These are phyloP conservation scores for Erebia ligea DNA, from an alignment of 2,888 invertebrate genomes.

Conservation along the genomic window DNA sequence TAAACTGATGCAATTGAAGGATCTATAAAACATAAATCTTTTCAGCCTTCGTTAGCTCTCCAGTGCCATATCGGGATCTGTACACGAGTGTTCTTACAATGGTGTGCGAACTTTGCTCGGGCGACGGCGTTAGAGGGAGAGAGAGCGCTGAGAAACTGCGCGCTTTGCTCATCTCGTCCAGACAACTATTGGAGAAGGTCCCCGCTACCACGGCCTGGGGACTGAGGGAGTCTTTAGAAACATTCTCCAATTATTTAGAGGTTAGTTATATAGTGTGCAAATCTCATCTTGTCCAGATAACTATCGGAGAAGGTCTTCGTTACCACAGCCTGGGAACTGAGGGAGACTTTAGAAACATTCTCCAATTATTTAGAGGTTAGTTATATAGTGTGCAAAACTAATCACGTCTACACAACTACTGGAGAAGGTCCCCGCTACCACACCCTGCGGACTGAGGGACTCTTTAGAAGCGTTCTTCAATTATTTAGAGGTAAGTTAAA, in stretches of 20 bases:
- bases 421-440: conserved; percentile 15
- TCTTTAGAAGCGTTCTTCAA: conserved; percentile 83
- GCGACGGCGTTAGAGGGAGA: conserved; percentile 42
- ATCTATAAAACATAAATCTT: not conserved
- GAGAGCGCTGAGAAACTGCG: conserved; percentile 40
- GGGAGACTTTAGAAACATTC: conserved; percentile 80
- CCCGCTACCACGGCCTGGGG: conserved; percentile 57
- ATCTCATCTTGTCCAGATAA: not conserved
- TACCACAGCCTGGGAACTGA: conserved; percentile 64
- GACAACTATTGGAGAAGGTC: not conserved
- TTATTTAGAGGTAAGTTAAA: conserved; percentile 87
- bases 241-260: conserved; percentile 84
- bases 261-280: conserved; percentile 55
- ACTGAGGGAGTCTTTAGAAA: conserved; percentile 79
- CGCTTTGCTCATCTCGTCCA: conserved; percentile 15
- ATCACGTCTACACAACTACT: not conserved
- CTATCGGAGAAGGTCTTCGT: not conserved
- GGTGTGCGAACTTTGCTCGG: conserved; percentile 55
- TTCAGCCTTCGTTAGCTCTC: conserved; percentile 67
- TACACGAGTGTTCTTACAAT: conserved; percentile 57
- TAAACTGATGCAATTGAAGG: no score
- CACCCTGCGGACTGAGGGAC: conserved; percentile 72
- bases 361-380: conserved; percentile 87
- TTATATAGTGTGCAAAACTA: not conserved
- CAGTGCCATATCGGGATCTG: conserved; percentile 72